Evolutionary conservation across 2,797 vertebrate species (phyloP), one percentile per base, ranked within the genome.

Genomic region (Cercopithecus hamlyni): DNA sequence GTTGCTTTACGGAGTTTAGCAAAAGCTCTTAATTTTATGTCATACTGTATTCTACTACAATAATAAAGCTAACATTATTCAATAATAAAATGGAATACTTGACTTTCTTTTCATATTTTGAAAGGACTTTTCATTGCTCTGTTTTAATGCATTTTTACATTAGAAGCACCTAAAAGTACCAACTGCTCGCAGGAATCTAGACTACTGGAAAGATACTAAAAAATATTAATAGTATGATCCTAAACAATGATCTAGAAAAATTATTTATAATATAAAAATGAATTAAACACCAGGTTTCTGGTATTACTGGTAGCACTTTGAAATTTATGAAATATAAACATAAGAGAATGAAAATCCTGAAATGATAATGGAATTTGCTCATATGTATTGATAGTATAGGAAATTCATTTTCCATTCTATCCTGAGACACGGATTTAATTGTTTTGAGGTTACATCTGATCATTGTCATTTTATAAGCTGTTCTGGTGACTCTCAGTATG

Each of bases 21-120:
- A 98, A 99, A 99, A 99, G 98, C 98, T 99, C 98, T 98, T 99
- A 98, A 98, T 99, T 99, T 99, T 99, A 99, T 99, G 99, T 99
- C 98, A 98, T 97, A 98, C 93, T 99, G 99, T 99, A 99, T 98
- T 99, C 98, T 98, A 99, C 98, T 98, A 99, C 96, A 98, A 98
- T 98, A 99, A 99, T 99, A 99, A 99, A 99, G 98, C 97, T 98
- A 98, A 99, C 97, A 97, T 98, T 98, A 98, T 98, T 98, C 97
- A 99, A 98, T 99, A 98, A 98, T 97, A 97, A 97, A 98, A 97
- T 95, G 92, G 97, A 98, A 98, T 98, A 97, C 95, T 98, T 98
- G 98, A 98, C 97, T 99, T 98, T 98, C 93, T 96, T 98, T 98
- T 97, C 73, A 90, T 61, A 50, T 36, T 43, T 61, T 12, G 48